A percentile compares a stretch with the other conserved stretches of the same genome.
Evolutionary conservation across 2,888 invertebrate species (phyloP).

Genomic region (Drosophila seclusa): DNA sequence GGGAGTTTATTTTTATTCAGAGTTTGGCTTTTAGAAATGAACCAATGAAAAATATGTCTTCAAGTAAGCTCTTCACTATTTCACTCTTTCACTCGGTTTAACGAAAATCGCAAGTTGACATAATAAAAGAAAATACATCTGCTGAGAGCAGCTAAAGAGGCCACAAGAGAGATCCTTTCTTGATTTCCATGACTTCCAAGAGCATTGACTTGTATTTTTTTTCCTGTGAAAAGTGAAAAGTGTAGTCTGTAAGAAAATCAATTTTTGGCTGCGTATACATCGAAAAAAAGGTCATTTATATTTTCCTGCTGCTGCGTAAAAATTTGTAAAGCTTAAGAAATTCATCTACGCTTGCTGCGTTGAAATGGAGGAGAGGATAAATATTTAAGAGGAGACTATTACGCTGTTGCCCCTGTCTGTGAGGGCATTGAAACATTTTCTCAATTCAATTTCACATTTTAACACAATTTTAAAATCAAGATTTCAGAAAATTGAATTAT

Average conservation of each 20-base stretch:
- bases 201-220: not conserved
- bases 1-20: not conserved
- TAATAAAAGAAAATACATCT: not conserved
- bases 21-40: not conserved
- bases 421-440: not conserved
- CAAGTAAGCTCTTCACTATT: not conserved
- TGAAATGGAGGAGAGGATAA: not conserved
- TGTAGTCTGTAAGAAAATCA: not conserved
- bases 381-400: not conserved
- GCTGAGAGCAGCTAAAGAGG: not conserved
- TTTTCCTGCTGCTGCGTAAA: not conserved
- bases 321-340: not conserved
- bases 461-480: not conserved
- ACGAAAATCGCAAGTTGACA: not conserved
- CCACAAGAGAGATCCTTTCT: not conserved
- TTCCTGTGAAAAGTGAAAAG: not conserved
- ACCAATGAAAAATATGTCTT: not conserved
- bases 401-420: not conserved
- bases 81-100: not conserved
- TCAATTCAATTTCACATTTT: not conserved
- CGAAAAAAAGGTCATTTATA: not conserved
- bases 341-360: not conserved
- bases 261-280: not conserved
- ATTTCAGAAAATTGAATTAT: not conserved
- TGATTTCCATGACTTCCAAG: not conserved